These are phyloP conservation scores for Lutjanus argentimaculatus DNA, from an alignment of 2,797 vertebrate species.

Conservation along the genomic window DNA sequence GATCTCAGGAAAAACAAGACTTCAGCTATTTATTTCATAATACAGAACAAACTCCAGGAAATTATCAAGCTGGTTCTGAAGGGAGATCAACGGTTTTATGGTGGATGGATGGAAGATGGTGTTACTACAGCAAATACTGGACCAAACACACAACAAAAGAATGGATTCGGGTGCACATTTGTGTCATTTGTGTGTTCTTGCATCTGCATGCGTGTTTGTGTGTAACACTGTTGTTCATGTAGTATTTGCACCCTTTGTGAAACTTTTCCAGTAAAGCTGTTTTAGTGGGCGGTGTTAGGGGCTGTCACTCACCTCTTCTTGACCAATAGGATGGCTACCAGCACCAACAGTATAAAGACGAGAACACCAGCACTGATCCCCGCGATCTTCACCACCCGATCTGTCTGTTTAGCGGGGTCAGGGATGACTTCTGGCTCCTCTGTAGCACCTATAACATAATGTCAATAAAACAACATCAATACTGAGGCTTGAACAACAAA, in stretches of 20 bases:
- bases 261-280: conserved; percentile 13
- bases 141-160: conserved; percentile 70
- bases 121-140: conserved; percentile 65
- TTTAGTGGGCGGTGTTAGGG: neutral
- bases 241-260: neutral
- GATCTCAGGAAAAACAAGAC: conserved; percentile 32
- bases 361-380: conserved; percentile 97
- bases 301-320: conserved; percentile 95
- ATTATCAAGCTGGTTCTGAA: conserved; percentile 63
- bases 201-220: conserved; percentile 38
- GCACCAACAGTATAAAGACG: conserved; percentile 96
- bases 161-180: conserved; percentile 49
- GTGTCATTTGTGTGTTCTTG: conserved; percentile 40
- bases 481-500: neutral
- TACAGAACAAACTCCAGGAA: conserved; percentile 25
- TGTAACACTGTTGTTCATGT: conserved; percentile 15
- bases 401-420: conserved; percentile 97
- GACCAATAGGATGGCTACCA: conserved; percentile 94
- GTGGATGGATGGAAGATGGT: conserved; percentile 81
- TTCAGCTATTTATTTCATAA: conserved; percentile 9
- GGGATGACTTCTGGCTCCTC: conserved; percentile 98
- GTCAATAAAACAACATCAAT: neutral
- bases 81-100: conserved; percentile 82
- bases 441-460: conserved; percentile 88
- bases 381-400: conserved; percentile 98